Conservation (phyloP, 2,113 vertebrate genomes). For the Petaurus breviceps region DNA sequence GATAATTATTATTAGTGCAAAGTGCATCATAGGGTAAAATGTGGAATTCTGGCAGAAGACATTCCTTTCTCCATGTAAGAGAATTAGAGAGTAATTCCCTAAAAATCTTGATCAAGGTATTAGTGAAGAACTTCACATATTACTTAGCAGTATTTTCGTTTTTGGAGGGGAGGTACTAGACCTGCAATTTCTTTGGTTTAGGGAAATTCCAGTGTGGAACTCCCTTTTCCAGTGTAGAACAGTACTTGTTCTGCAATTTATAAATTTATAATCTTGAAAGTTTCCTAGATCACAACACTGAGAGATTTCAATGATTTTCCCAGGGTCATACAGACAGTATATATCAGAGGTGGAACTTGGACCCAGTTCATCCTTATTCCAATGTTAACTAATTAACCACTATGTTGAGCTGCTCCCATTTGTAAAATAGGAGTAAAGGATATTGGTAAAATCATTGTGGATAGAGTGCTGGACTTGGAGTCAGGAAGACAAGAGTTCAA, state of each 20-base stretch:
- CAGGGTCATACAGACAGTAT: neutral
- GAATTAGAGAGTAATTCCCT: constrained; percentile 17
- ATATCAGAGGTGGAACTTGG: no score
- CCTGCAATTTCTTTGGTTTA: neutral
- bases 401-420: no score
- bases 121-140: neutral
- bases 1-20: neutral
- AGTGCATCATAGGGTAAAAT: neutral
- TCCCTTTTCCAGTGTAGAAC: neutral
- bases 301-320: neutral
- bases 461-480: neutral
- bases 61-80: neutral
- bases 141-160: neutral
- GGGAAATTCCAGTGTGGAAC: neutral
- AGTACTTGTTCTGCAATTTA: neutral
- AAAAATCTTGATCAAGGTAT: neutral
- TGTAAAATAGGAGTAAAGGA: no score
- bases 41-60: neutral
- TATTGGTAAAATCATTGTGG: no score
- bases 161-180: neutral
- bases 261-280: neutral
- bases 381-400: neutral
- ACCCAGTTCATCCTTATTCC: neutral
- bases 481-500: neutral
- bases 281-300: neutral